Conservation (phyloP, 2,888 invertebrate genomes). For the Drosophila peninsularis region DNA sequence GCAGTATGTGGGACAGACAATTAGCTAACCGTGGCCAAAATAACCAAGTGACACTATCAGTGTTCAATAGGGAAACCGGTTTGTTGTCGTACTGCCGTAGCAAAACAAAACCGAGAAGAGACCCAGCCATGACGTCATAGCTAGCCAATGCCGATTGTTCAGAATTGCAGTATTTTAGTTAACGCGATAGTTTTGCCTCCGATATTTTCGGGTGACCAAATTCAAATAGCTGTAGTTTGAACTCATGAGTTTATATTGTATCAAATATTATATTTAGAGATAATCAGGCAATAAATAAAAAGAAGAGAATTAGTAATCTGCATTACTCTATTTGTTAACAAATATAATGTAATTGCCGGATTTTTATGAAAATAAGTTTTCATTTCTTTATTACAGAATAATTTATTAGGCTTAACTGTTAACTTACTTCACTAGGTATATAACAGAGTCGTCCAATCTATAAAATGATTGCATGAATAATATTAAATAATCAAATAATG, state of each 20-base stretch:
- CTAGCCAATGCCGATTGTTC: slow-evolving; percentile 20
- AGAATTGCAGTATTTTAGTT: neutral
- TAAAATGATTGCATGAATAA: neutral
- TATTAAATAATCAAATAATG: neutral
- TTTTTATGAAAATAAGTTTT: neutral
- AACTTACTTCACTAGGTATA: neutral
- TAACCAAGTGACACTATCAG: slow-evolving; percentile 69
- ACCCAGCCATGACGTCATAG: slow-evolving; percentile 57
- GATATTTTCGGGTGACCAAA: neutral
- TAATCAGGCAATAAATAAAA: no score
- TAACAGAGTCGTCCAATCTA: neutral
- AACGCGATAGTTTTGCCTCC: neutral
- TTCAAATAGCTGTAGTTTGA: neutral
- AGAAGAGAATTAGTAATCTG: no score
- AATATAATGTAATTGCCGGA: no score
- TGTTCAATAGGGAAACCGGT: slow-evolving; percentile 58
- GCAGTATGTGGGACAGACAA: slow-evolving; percentile 24
- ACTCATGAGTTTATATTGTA: no score
- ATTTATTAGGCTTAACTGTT: neutral
- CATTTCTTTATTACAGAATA: neutral
- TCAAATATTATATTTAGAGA: no score
- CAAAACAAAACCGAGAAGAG: slow-evolving; percentile 67
- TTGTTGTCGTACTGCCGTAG: slow-evolving; percentile 62
- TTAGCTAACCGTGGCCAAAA: slow-evolving; percentile 79
- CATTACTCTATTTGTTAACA: no score